These are phyloP conservation scores for Hafferia zeledoni DNA, from an alignment of 2,797 vertebrate genomes.

Conservation along the genomic window DNA sequence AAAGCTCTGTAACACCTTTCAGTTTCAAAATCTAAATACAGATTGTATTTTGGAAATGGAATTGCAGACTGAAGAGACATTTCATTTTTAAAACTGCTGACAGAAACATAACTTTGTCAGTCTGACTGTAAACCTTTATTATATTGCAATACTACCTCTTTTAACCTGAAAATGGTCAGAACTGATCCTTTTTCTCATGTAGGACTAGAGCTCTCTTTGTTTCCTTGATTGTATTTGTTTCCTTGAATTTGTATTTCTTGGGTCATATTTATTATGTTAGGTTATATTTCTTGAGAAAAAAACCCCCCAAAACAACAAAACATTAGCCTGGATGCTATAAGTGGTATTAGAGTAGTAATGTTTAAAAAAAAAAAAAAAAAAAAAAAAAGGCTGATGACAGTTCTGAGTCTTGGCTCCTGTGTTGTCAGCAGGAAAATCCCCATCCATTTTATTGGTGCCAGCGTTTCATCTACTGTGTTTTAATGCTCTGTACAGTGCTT, in stretches of 20 bases:
- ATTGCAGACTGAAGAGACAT: neutral
- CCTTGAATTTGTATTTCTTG: neutral
- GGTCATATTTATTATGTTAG: neutral
- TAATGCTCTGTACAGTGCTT: neutral
- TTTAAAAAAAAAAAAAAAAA: neutral
- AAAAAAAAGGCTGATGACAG: neutral
- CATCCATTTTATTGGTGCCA: neutral
- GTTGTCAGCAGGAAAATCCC: slow-evolving; percentile 21
- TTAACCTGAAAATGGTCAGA: neutral
- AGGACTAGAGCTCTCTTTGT: rapidly evolving
- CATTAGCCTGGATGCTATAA: neutral
- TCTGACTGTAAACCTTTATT: neutral
- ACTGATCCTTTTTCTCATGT: neutral
- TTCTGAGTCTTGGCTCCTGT: neutral
- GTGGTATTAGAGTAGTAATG: neutral
- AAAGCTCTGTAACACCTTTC: neutral
- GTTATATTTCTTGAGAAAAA: neutral
- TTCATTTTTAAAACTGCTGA: slow-evolving; percentile 6
- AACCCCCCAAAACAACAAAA: no score
- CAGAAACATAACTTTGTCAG: neutral
- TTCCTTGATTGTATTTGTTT: neutral
- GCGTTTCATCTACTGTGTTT: neutral
- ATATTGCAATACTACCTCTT: neutral
- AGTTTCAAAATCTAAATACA: neutral
- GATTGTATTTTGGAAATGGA: neutral